A percentile compares a stretch with the other conserved stretches of the same genome.
phyloP scores from a whole-genome alignment of 2,797 vertebrate genomes.

The Loriculus beryllinus region DNA sequence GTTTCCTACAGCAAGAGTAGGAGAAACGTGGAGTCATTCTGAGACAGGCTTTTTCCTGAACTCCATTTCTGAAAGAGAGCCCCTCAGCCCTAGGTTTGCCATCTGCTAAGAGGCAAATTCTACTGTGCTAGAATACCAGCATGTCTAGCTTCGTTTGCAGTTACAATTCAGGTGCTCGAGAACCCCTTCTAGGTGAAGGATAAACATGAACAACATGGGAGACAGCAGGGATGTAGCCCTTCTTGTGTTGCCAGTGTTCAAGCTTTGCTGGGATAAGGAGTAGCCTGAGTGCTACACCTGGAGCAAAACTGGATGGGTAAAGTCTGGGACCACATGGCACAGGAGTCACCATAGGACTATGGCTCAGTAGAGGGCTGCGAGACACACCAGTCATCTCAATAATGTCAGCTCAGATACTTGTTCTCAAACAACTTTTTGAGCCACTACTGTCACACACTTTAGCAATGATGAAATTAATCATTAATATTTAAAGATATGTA shows the following conservation, averaged over 20 bases:
- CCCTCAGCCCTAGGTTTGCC: not conserved
- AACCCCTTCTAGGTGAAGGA: not conserved
- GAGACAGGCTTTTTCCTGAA: not conserved
- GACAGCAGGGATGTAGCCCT: not conserved
- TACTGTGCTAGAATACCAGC: not conserved
- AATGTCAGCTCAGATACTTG: not conserved
- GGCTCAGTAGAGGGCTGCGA: not conserved
- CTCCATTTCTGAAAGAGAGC: not conserved
- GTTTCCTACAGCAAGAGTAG: not conserved
- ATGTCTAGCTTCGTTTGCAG: not conserved
- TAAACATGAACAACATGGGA: not conserved
- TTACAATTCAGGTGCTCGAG: not conserved
- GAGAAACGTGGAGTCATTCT: not conserved
- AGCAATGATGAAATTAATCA: not conserved
- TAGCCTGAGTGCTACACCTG: not conserved
- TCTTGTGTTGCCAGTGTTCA: not conserved
- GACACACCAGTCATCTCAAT: not conserved
- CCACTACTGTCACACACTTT: not conserved
- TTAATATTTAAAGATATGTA: not conserved
- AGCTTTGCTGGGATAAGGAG: not conserved
- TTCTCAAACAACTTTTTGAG: not conserved
- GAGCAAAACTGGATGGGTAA: not conserved
- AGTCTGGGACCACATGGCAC: not conserved
- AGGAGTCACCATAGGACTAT: not conserved
- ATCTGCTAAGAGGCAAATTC: not conserved